A percentile compares a stretch with the other conserved stretches of the same genome.
Evolutionary conservation across 2,113 vertebrate species (phyloP).

Genomic region (Peromyscus polionotus): DNA sequence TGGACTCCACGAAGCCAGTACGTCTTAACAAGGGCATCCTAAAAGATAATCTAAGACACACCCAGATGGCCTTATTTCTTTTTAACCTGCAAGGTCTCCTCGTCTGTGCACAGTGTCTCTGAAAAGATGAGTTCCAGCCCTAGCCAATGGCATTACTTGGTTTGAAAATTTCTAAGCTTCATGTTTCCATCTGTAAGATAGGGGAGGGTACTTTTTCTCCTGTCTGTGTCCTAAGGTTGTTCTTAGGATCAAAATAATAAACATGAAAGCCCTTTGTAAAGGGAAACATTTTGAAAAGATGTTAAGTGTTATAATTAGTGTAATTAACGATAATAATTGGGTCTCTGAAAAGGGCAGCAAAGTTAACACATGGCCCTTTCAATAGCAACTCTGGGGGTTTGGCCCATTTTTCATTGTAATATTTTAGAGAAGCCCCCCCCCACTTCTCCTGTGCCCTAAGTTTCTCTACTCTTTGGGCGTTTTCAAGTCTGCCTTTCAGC

Average conservation of each 20-base stretch:
- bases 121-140: not conserved
- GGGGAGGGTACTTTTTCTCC: not conserved
- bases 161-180: not conserved
- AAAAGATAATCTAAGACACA: not conserved
- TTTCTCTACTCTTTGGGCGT: not conserved
- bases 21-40: not conserved
- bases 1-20: fast-evolving
- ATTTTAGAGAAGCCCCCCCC: not conserved
- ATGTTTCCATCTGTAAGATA: not conserved
- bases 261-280: conserved; percentile 33
- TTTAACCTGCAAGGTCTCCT: not conserved
- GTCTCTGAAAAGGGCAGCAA: not conserved
- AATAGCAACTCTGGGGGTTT: not conserved
- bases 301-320: conserved; percentile 12
- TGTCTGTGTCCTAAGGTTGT: not conserved
- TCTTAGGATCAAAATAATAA: not conserved
- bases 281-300: conserved; percentile 6
- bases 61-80: not conserved
- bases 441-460: fast-evolving
- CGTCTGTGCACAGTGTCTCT: fast-evolving
- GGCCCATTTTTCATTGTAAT: not conserved
- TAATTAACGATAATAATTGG: not conserved
- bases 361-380: not conserved
- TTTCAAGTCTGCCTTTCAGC: not conserved
- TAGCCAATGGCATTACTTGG: not conserved